Evolutionary conservation across 2,888 invertebrate genomes (phyloP).

Genomic region (Zhuqinia jingwanae): DNA sequence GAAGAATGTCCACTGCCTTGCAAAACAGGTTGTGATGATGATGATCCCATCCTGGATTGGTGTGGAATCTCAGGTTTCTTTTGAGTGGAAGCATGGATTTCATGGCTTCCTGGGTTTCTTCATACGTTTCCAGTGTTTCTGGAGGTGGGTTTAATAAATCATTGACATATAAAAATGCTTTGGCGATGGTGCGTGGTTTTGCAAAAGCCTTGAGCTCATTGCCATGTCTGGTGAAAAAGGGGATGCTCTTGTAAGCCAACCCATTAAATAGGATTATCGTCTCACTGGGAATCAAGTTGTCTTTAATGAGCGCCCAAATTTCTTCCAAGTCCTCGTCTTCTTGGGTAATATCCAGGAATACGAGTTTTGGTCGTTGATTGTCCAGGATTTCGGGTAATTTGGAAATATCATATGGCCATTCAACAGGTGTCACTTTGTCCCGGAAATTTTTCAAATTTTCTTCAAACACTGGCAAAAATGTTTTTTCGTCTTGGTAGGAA

Average conservation of each 20-base stretch:
- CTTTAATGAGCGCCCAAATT: conserved; percentile 65
- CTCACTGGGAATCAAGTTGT: conserved; percentile 56
- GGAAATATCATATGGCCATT: conserved; percentile 69
- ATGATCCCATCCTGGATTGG: conserved; percentile 66
- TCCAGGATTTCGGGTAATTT: conserved; percentile 58
- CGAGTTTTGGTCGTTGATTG: conserved; percentile 60
- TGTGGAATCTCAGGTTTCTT: conserved; percentile 59
- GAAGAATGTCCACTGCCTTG: conserved; percentile 42
- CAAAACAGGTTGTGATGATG: conserved; percentile 71
- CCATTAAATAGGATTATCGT: conserved; percentile 71
- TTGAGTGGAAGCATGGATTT: too few relatives aligned
- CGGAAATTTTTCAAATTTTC: conserved; percentile 6
- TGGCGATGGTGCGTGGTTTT: conserved; percentile 71
- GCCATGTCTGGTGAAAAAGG: conserved; percentile 68
- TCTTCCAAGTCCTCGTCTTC: conserved; percentile 69
- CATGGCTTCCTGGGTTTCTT: too few relatives aligned
- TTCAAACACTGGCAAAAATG: conserved; percentile 54
- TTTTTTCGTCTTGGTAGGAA: conserved; percentile 47
- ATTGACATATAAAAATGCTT: conserved; percentile 59
- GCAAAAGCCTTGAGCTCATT: conserved; percentile 51
- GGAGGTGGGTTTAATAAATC: too few relatives aligned
- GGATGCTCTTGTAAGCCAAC: conserved; percentile 51
- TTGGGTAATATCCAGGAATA: conserved; percentile 73
- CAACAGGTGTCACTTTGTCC: conserved; percentile 50
- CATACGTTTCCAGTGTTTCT: too few relatives aligned